phyloP scores from a whole-genome alignment of 1,140 invertebrate genomes.

The Drosophila sp. region DNA sequence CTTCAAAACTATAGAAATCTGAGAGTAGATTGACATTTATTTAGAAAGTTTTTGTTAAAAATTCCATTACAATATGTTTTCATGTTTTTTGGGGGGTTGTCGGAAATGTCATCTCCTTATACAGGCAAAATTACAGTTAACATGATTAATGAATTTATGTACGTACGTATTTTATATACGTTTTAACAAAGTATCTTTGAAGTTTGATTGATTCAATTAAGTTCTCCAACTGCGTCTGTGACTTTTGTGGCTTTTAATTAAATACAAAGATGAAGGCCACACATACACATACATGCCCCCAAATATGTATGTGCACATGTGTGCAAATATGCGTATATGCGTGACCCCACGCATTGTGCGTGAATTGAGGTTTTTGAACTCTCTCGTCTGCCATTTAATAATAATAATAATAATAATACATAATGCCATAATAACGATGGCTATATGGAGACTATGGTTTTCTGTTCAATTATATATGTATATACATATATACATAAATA shows the following conservation, averaged over 20 bases:
- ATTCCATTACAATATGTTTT: no score
- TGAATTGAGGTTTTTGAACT: slow-evolving; percentile 50
- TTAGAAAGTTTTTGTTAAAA: no score
- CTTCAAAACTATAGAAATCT: no score
- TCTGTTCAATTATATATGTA: neutral
- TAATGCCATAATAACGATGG: neutral
- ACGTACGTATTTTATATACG: neutral
- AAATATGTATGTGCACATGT: neutral
- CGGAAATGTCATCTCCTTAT: no score
- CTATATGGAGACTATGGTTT: neutral
- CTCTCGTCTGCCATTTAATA: slow-evolving; percentile 15
- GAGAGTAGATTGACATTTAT: no score
- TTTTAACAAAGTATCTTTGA: neutral
- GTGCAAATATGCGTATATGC: neutral
- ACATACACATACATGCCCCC: neutral
- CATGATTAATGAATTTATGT: neutral
- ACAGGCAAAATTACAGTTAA: neutral
- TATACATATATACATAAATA: neutral
- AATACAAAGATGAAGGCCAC: slow-evolving; percentile 49
- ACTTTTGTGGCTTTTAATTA: slow-evolving; percentile 60
- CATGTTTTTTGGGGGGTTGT: no score
- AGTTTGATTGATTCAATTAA: slow-evolving; percentile 69
- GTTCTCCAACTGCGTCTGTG: slow-evolving; percentile 34
- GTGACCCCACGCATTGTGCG: slow-evolving; percentile 29
- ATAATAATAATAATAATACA: slow-evolving; percentile 18